Base-by-base conservation (phyloP, 2,888 invertebrate genomes). In the Acleris cristana region DNA sequence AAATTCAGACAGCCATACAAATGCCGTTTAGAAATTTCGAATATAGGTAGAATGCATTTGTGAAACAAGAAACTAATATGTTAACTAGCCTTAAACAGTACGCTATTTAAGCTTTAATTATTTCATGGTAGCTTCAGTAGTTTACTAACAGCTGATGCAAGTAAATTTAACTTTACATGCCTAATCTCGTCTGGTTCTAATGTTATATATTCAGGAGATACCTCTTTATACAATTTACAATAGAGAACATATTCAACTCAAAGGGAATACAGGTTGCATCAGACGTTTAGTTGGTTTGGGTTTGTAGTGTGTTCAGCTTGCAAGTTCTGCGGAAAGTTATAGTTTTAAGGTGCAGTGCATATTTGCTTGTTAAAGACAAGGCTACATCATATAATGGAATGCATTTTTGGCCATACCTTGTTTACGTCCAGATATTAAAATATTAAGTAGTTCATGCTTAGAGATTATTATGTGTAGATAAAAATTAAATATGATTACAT, bases 391-490 rank as follows among this genome's bases (percentile, higher is more conserved):
- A 34, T 18, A 40, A 40, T 48, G 16, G 7, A 16, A 16, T 48
- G 18, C 48, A 48, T 48, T n/a, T 48, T 14, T 44, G 40, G 21
- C 4, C 40, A 56, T 56, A 45, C 40, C n/a, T 56, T 44, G 21
- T 21, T 71, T 69, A 70, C 73, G 74, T 76, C 74, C 73, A 74
- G 44, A 69, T 53, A 70, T 60, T n/a, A 70, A 64, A 72, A 69
- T 70, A 72, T 69, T 70, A 68, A 57, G 68, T 71, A 70, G 59
- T 70, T 53, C 67, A 49, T 59, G 58, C 64, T 68, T 67, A 69
- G 69, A 70, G 53, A 60, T 59, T 66, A 60, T 64, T 64, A 69
- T 34, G 3, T 34, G 34, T 69, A 67, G 63, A 71, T 65, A 55
- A 65, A 60, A 69, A 59, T 34, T 34, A 34, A 48, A n/a, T 63